Percentiles rank a stretch among this genome's conserved stretches.
Evolutionary conservation across 2,113 vertebrate genomes (phyloP).

Genomic region (Scopus umbretta): DNA sequence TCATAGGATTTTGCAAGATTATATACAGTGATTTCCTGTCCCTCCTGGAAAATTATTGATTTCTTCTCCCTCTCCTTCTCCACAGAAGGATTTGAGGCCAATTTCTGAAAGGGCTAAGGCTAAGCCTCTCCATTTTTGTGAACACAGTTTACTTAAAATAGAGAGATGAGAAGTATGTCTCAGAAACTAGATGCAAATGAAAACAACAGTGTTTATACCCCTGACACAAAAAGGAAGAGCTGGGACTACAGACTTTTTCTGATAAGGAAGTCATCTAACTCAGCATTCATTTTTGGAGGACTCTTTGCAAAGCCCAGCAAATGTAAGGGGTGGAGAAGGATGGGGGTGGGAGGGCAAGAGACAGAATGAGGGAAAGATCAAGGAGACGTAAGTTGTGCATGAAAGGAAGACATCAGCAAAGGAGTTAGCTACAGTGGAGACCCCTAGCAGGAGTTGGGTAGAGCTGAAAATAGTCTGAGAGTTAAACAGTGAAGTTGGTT

Average conservation of each 20-base stretch:
- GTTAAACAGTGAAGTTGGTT: neutral
- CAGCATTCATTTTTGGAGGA: neutral
- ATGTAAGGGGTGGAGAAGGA: neutral
- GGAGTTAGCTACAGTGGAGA: neutral
- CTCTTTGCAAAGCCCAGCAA: neutral
- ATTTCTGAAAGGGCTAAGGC: neutral
- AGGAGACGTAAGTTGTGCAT: neutral
- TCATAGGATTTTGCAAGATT: slow-evolving; percentile 45
- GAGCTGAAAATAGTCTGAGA: neutral
- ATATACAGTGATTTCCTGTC: slow-evolving; percentile 13
- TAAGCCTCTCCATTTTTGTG: neutral
- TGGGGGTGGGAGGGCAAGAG: neutral
- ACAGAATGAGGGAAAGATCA: neutral
- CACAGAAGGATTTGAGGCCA: neutral
- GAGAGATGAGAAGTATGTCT: neutral
- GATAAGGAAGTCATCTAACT: neutral
- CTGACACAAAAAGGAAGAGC: neutral
- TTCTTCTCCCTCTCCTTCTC: neutral
- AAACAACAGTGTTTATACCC: neutral
- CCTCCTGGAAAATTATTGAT: neutral
- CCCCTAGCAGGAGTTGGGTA: neutral
- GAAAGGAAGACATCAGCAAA: neutral
- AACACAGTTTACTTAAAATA: neutral
- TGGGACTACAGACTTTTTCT: neutral
- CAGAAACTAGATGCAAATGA: neutral